These are phyloP conservation scores for Anarrhichthys ocellatus DNA, from an alignment of 2,113 vertebrate species.

Conservation along the genomic window DNA sequence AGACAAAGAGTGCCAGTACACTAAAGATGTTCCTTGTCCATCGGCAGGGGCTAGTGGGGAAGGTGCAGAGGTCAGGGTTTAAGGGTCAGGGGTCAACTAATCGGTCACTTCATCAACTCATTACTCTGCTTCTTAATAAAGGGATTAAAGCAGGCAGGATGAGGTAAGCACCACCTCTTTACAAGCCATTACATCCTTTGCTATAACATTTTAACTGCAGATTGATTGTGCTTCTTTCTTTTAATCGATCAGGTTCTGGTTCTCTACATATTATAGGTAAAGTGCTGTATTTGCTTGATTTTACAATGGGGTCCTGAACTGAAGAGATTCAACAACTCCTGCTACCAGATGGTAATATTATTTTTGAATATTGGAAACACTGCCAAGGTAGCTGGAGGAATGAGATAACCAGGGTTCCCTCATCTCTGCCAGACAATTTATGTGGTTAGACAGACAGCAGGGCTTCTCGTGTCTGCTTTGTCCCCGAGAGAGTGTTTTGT, in stretches of 20 bases:
- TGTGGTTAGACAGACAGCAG: conserved; percentile 42
- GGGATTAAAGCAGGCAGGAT: conserved; percentile 76
- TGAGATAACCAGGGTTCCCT: conserved; percentile 55
- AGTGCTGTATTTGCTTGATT: conserved; percentile 22
- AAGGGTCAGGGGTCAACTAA: conserved; percentile 74
- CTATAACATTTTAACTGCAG: conserved; percentile 10
- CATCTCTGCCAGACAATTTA: conserved; percentile 46
- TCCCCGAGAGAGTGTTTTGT: conserved; percentile 54
- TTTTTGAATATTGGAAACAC: conserved; percentile 42
- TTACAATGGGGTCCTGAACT: conserved; percentile 23
- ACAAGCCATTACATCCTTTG: conserved; percentile 5
- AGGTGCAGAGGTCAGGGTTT: conserved; percentile 75
- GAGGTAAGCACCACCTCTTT: conserved; percentile 49
- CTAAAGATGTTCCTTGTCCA: conserved; percentile 76
- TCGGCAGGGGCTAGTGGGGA: conserved; percentile 64
- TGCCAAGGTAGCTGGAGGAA: conserved; percentile 44
- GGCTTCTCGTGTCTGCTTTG: conserved; percentile 14
- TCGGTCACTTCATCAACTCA: conserved; percentile 81
- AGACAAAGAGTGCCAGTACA: conserved; percentile 42
- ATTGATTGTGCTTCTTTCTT: not conserved
- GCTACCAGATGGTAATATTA: conserved; percentile 45
- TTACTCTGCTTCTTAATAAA: conserved; percentile 81
- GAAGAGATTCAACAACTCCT: conserved; percentile 54
- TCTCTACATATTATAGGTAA: conserved; percentile 16
- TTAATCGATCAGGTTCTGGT: not conserved